Conservation (phyloP, 2,888 invertebrate species). For the Anthrax anthrax region DNA sequence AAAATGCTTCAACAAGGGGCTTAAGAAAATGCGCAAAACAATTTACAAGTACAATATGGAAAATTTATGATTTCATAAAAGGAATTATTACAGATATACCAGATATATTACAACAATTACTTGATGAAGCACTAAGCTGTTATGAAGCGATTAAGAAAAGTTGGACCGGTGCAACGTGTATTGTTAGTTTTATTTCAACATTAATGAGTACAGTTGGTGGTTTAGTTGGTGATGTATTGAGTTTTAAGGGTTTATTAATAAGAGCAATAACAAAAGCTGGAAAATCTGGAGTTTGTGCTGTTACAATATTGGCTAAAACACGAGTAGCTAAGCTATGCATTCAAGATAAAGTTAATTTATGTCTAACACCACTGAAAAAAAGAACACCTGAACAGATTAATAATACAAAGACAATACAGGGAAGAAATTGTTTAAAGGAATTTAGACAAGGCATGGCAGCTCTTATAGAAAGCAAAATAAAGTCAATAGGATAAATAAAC, state of each 20-base stretch:
- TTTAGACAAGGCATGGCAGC: not conserved
- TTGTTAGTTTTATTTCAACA: not conserved
- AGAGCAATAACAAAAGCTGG: not conserved
- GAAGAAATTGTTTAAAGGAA: not conserved
- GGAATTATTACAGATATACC: not conserved
- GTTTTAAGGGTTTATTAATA: not conserved
- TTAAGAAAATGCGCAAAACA: not conserved
- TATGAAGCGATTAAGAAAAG: not conserved
- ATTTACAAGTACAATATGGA: not conserved
- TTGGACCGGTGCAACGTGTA: not conserved
- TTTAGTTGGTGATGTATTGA: not conserved
- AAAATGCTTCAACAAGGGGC: not conserved
- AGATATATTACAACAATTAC: not conserved
- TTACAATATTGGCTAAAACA: not conserved
- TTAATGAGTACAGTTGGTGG: not conserved
- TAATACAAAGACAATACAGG: not conserved
- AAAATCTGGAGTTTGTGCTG: not conserved
- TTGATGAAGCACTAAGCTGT: not conserved
- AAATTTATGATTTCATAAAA: not conserved
- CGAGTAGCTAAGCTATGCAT: not conserved
- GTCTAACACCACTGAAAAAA: not conserved
- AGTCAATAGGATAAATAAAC: too few relatives aligned
- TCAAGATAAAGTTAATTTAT: not conserved
- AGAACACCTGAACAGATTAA: not conserved
- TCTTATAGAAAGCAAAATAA: too few relatives aligned